A percentile compares a stretch with the other conserved stretches of the same genome.
These are phyloP conservation scores for Mesoclemmys tuberculata DNA, from an alignment of 2,113 vertebrate species.

Conservation along the genomic window DNA sequence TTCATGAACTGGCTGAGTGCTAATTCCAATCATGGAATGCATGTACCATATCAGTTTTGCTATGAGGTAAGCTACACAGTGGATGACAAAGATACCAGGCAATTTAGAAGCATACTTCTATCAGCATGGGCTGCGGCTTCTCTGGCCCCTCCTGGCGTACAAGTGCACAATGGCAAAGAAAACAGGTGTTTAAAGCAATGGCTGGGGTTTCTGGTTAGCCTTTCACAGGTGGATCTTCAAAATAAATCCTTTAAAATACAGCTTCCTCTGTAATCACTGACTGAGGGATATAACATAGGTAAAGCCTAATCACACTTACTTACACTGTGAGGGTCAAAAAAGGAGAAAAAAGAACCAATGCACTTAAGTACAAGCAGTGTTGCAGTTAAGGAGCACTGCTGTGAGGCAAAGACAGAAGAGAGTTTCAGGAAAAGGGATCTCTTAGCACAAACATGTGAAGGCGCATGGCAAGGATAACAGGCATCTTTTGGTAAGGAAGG, in stretches of 20 bases:
- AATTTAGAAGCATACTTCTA: conserved; percentile 25
- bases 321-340: conserved; percentile 32
- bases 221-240: conserved; percentile 21
- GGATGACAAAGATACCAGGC: neutral
- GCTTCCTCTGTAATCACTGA: conserved; percentile 37
- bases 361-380: conserved; percentile 24
- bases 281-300: neutral
- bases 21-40: conserved; percentile 38
- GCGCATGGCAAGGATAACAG: conserved; percentile 1
- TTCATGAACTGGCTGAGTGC: neutral
- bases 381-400: neutral
- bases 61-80: neutral
- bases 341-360: neutral
- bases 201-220: neutral
- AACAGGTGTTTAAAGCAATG: conserved; percentile 22
- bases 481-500: conserved; percentile 21
- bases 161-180: neutral
- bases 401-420: conserved; percentile 11
- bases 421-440: neutral
- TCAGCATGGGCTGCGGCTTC: neutral
- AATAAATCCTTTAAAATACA: conserved; percentile 53
- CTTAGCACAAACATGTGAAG: neutral
- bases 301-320: conserved; percentile 17
- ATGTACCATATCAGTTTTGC: neutral
- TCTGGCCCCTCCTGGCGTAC: neutral